Evolutionary conservation across 2,113 vertebrate species (phyloP).

Genomic region (Channa maculata): DNA sequence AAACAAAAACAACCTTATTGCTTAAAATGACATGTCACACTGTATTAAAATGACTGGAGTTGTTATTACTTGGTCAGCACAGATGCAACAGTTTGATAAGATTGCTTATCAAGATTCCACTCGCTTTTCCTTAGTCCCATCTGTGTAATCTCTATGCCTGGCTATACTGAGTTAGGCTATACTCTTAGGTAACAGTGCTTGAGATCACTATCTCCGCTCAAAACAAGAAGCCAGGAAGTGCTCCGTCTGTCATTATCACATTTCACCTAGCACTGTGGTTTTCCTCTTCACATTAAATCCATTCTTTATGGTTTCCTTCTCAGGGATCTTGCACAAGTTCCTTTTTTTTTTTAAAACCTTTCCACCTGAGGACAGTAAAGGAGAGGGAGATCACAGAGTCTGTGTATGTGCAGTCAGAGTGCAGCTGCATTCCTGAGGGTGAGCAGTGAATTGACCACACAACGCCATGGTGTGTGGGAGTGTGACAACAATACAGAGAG

Average conservation of each 20-base stretch:
- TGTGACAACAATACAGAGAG: constrained; percentile 37
- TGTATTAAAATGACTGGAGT: neutral
- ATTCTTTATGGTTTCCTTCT: constrained; percentile 72
- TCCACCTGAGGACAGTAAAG: constrained; percentile 72
- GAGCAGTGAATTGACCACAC: constrained; percentile 61
- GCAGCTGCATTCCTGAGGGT: constrained; percentile 57
- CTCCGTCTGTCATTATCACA: constrained; percentile 75
- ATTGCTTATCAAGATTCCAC: constrained; percentile 21
- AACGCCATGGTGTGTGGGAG: constrained; percentile 37
- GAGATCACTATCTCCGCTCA: constrained; percentile 69
- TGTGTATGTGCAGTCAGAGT: constrained; percentile 43
- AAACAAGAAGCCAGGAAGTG: constrained; percentile 78
- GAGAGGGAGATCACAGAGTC: constrained; percentile 44
- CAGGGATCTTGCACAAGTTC: constrained; percentile 38
- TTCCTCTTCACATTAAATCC: constrained; percentile 74
- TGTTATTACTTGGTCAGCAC: constrained; percentile 22
- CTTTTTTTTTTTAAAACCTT: constrained; percentile 59
- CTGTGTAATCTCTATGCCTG: constrained; percentile 45
- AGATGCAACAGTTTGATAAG: constrained; percentile 13
- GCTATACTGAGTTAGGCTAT: constrained; percentile 16
- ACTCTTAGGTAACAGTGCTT: constrained; percentile 59
- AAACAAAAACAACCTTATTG: neutral
- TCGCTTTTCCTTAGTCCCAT: constrained; percentile 46
- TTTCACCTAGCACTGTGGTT: constrained; percentile 65
- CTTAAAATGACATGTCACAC: constrained; percentile 1